Evolutionary conservation across 2,797 vertebrate species (phyloP), one percentile per base, ranked within the genome.

Genomic region (Basileuterus tristriatus): DNA sequence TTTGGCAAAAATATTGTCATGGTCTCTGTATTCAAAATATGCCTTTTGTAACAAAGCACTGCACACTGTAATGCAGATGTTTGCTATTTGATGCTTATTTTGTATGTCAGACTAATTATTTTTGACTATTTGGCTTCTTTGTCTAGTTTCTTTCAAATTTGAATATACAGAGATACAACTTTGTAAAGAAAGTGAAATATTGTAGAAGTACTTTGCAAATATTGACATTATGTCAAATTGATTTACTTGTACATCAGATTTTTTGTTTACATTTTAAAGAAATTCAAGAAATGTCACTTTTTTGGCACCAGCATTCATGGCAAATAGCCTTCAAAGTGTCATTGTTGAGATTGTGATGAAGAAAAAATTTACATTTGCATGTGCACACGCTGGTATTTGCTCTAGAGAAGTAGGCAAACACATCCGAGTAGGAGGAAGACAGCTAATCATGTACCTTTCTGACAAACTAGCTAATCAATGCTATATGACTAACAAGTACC

Each of bases 391-490:
- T 85, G 27, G 21, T 89, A 56, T 94, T 91, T 87, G 55, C 36
- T 75, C 59, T 78, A 16, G 44, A 81, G 89, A 88, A 90, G 77
- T 16, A 77, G 37, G 41, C 75, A 92, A 80, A 85, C 46, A 81
- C 20, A 56, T 65, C 39, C n/a, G 63, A 16, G 64, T 44, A 69
- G 65, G 29, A 83, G 23, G 22, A 21, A 88, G 59, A 75, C 30
- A 86, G 52, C 68, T 78, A 71, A 87, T 83, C 69, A 46, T 19
- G 34, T n/a, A 75, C 50, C 29, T 75, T 46, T 59, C 58, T 62
- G 58, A 87, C 65, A 85, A 94, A 83, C 27, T 62, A 81, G 47
- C 52, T 96, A 67, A 83, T 88, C 50, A 92, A 72, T 75, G 74
- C 67, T 69, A 36, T 34, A 39, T 34, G 65, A 75, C 47, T 83